phyloP scores from a whole-genome alignment of 2,888 invertebrate genomes.

The Antitype chi region DNA sequence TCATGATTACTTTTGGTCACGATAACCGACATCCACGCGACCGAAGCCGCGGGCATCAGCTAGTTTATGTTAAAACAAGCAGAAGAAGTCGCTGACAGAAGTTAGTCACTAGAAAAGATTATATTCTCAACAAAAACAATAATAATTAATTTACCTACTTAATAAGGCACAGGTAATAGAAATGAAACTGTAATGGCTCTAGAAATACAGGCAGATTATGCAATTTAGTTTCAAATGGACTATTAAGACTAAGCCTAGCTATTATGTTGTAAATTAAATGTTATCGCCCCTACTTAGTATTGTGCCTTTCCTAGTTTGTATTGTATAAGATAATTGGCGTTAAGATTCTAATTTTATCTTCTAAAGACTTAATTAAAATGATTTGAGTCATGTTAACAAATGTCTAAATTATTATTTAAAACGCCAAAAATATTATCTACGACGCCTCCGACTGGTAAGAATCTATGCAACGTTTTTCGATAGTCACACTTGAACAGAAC shows the following conservation, averaged over 20 bases:
- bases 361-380: neutral
- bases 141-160: neutral
- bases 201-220: neutral
- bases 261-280: conserved; percentile 35
- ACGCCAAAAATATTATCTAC: too few species aligned
- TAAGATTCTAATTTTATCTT: conserved; percentile 18
- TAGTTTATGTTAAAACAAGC: too few species aligned
- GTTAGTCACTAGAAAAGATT: neutral
- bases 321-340: neutral
- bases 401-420: too few species aligned
- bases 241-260: conserved; percentile 16
- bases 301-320: neutral
- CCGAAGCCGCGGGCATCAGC: too few species aligned
- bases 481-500: too few species aligned
- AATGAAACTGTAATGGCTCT: conserved; percentile 10
- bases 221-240: conserved; percentile 39
- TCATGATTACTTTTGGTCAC: too few species aligned
- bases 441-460: too few species aligned
- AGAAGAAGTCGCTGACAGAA: too few species aligned
- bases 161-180: conserved; percentile 12
- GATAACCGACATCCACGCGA: too few species aligned
- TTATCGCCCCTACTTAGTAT: conserved; percentile 17
- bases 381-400: too few species aligned
- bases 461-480: too few species aligned
- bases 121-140: neutral